These are phyloP conservation scores for Salpingus planirostris DNA, from an alignment of 2,888 invertebrate genomes.

Conservation along the genomic window DNA sequence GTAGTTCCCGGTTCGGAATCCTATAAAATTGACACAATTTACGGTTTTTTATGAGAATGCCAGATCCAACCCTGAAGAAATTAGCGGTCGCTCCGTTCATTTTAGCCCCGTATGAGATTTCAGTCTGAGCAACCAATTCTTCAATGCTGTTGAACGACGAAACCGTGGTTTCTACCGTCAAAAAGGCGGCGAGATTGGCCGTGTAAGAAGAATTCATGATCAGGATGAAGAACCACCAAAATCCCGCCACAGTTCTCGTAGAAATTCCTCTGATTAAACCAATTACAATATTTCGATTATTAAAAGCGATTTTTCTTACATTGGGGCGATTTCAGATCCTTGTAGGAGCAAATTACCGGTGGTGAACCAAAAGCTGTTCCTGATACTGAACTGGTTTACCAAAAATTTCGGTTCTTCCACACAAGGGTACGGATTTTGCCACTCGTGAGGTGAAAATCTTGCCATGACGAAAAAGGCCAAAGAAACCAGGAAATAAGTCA, in stretches of 20 bases:
- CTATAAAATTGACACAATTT: too few species aligned
- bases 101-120: slow-evolving; percentile 81
- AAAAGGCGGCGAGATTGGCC: slow-evolving; percentile 83
- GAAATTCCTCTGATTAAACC: slow-evolving; percentile 67
- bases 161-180: slow-evolving; percentile 69
- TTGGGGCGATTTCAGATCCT: slow-evolving; percentile 80
- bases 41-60: too few species aligned
- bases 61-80: slow-evolving; percentile 86
- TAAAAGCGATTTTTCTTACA: slow-evolving; percentile 44
- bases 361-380: slow-evolving; percentile 84
- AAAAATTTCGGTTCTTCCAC: slow-evolving; percentile 74
- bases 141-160: slow-evolving; percentile 70
- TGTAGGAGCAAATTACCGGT: slow-evolving; percentile 78
- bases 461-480: slow-evolving; percentile 70
- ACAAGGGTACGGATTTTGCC: slow-evolving; percentile 82
- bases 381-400: slow-evolving; percentile 74
- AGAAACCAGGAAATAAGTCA: slow-evolving; percentile 73
- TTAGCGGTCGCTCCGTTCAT: slow-evolving; percentile 75
- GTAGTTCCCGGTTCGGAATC: slow-evolving; percentile 46
- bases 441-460: slow-evolving; percentile 76
- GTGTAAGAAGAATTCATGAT: slow-evolving; percentile 84
- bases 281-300: slow-evolving; percentile 2
- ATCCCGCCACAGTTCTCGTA: slow-evolving; percentile 77
- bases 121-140: slow-evolving; percentile 72
- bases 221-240: slow-evolving; percentile 85